Evolutionary conservation across 2,888 invertebrate genomes (phyloP).

Genomic region (Endomychus coccineus): DNA sequence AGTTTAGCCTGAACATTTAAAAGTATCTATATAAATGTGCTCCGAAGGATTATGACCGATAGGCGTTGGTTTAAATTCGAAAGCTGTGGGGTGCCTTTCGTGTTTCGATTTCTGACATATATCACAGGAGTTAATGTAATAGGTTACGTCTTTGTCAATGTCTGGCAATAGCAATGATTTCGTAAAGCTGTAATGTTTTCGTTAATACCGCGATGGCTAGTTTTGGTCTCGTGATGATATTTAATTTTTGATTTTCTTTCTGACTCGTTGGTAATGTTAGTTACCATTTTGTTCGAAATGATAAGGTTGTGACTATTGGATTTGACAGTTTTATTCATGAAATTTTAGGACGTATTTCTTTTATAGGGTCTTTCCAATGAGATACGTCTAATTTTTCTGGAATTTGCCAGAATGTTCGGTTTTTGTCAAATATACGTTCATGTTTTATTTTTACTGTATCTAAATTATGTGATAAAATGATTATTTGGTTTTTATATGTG

Average conservation of each 20-base stretch:
- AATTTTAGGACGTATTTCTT: too few relatives aligned
- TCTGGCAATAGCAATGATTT: slow-evolving; percentile 19
- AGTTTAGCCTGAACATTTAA: slow-evolving; percentile 6
- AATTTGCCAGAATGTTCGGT: too few relatives aligned
- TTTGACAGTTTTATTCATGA: too few relatives aligned
- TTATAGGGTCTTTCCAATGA: too few relatives aligned
- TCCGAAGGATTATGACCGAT: slow-evolving; percentile 17
- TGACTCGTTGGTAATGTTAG: slow-evolving; percentile 13
- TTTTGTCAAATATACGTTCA: too few relatives aligned
- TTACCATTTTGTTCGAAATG: background rate
- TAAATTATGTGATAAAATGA: too few relatives aligned
- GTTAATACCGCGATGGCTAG: slow-evolving; percentile 18
- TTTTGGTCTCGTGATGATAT: slow-evolving; percentile 21
- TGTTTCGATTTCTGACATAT: slow-evolving; percentile 21
- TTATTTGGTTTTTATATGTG: slow-evolving; percentile 1
- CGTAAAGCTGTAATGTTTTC: slow-evolving; percentile 16
- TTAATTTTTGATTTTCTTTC: slow-evolving; percentile 14
- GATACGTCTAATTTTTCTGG: too few relatives aligned
- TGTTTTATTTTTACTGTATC: too few relatives aligned
- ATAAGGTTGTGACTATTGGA: too few relatives aligned
- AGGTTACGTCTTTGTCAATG: slow-evolving; percentile 16
- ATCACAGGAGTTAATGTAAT: slow-evolving; percentile 20
- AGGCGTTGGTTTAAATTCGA: too few relatives aligned
- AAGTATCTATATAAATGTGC: slow-evolving; percentile 13
- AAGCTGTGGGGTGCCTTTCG: slow-evolving; percentile 20